Percentiles rank a stretch among this genome's conserved stretches.
Evolutionary conservation across 2,888 invertebrate genomes (phyloP).

Genomic region (Linnaemya vulpina): DNA sequence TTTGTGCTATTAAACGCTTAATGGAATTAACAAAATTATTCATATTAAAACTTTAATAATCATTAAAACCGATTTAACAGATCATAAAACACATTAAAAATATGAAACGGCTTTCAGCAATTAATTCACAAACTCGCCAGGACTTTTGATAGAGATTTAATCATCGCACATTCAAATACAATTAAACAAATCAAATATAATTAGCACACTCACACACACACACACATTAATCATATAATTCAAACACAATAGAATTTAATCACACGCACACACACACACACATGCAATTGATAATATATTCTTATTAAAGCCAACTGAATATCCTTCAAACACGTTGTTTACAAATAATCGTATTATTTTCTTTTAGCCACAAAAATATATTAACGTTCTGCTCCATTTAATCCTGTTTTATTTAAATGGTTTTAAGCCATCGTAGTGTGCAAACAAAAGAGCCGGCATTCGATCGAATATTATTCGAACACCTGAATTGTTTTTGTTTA

Average conservation of each 20-base stretch:
- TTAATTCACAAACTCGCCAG: neutral
- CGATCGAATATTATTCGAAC: too few relatives aligned
- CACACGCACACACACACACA: neutral
- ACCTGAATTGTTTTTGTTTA: too few relatives aligned
- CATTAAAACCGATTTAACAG: constrained; percentile 28
- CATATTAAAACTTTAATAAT: constrained; percentile 30
- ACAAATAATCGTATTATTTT: neutral
- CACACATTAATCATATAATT: neutral
- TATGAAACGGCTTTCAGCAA: constrained; percentile 1
- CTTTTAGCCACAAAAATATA: neutral
- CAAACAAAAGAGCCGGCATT: neutral
- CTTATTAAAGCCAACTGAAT: neutral
- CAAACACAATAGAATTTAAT: neutral
- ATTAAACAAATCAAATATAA: constrained; percentile 40
- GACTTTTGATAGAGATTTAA: constrained; percentile 37
- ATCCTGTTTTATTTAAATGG: neutral
- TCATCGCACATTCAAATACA: constrained; percentile 51
- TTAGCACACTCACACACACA: constrained; percentile 10
- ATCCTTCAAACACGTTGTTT: neutral
- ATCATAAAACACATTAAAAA: constrained; percentile 24
- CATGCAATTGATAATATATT: too few relatives aligned
- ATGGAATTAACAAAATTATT: constrained; percentile 5
- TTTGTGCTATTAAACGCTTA: neutral
- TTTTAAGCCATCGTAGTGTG: neutral
- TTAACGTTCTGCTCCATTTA: neutral